Evolutionary conservation across 1,140 invertebrate genomes (phyloP), one percentile per base, ranked within the genome.

Genomic region (Paraescarpia echinospica): DNA sequence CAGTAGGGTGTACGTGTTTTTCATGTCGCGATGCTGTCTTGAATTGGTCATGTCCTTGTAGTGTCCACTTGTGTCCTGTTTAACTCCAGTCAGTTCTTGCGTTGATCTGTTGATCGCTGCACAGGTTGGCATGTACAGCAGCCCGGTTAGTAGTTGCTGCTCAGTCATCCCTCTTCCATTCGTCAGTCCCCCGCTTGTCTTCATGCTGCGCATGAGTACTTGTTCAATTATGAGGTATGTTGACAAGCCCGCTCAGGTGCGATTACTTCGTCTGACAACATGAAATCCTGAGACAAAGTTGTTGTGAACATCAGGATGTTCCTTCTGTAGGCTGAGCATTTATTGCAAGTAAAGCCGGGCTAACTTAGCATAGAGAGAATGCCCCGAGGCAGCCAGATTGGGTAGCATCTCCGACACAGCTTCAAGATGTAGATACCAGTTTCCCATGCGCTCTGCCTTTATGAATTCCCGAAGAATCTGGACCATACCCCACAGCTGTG

Each of bases 181-280:
- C n/a, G 94, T 95, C 31, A 95, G 35, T 27, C 94, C 94, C 93
- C 96, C 95, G 93, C 92, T 92, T 92, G 94, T 95, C 92, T 96
- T 96, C 94, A 96, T 95, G 35, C 94, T 93, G 89, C 93, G 93
- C 94, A 94, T 94, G 33, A 94, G 91, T 8, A 92, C 91, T 34
- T 94, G 93, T 91, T 95, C 94, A 12, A 95, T 94, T 8, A 93
- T 93, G 93, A 95, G 94, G 92, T 96, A 94, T 12, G 94, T 93
- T 93, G n/a, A 93, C 96, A 35, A 95, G 94, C 33, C 96, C 96
- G 94, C 95, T 94, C 95, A 96, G 93, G 94, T 95, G 93, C 95
- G 95, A 91, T 96, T 93, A 35, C 89, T 92, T 77, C 93, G 33
- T 33, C 93, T 48, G 33, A 93, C 89, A 0, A 93, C 89, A 89